A percentile compares a stretch with the other conserved stretches of the same genome.
These are phyloP conservation scores for Lithophane ornitopus DNA, from an alignment of 2,888 invertebrate species.

Conservation along the genomic window DNA sequence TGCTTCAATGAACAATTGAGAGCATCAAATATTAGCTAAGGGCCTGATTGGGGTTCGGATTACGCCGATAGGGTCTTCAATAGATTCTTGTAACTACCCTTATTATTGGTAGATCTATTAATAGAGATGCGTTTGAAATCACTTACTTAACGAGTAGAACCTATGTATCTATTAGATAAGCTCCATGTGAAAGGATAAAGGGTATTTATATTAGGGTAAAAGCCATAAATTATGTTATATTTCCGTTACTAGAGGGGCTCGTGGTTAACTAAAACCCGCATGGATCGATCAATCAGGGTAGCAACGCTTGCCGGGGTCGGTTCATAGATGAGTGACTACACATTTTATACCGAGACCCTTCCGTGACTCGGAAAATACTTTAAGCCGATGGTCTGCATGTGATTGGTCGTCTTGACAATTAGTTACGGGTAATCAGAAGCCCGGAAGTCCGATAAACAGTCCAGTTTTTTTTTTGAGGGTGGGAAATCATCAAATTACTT, in stretches of 20 bases:
- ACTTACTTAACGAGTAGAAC: too few species aligned
- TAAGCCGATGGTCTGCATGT: neutral
- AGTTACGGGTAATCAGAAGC: neutral
- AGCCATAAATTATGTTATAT: too few species aligned
- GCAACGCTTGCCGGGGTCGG: too few species aligned
- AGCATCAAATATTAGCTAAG: slow-evolving; percentile 8
- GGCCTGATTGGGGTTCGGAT: slow-evolving; percentile 13
- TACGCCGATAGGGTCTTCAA: neutral
- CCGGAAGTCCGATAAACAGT: neutral
- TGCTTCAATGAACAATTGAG: neutral
- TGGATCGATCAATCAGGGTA: neutral
- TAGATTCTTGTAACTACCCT: too few species aligned
- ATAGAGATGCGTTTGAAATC: neutral
- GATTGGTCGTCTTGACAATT: neutral
- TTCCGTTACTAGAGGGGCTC: too few species aligned
- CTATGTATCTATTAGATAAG: too few species aligned
- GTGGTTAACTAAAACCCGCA: neutral
- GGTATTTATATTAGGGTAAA: too few species aligned
- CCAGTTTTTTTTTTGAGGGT: too few species aligned
- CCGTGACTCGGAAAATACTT: neutral
- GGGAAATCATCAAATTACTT: too few species aligned
- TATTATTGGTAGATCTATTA: neutral
- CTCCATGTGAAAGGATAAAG: too few species aligned
- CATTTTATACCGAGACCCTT: neutral
- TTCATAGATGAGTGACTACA: too few species aligned